phyloP scores from a whole-genome alignment of 2,113 vertebrate genomes.

The Larimichthys polyactis region DNA sequence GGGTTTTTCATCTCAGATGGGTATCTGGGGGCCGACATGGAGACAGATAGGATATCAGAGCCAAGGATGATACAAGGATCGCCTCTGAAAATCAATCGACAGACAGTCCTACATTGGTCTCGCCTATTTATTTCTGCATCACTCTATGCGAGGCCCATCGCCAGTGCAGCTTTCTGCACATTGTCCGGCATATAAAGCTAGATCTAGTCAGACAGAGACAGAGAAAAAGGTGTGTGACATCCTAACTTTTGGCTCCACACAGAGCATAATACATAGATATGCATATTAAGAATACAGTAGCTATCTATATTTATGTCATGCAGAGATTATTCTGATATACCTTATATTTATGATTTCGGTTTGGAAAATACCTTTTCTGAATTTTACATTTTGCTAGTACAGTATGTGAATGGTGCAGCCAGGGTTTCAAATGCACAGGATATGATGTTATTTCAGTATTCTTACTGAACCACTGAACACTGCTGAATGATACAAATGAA shows the following conservation, averaged over 20 bases:
- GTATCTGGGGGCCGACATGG: conserved; percentile 69
- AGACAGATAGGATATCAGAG: conserved; percentile 81
- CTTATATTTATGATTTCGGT: not conserved
- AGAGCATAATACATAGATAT: not conserved
- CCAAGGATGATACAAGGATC: conserved; percentile 77
- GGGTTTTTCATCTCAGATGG: conserved; percentile 76
- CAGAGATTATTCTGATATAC: not conserved
- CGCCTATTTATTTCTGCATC: conserved; percentile 71
- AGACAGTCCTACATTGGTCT: conserved; percentile 63
- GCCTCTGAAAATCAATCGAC: conserved; percentile 79
- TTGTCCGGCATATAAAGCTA: conserved; percentile 32
- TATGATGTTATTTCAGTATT: not conserved
- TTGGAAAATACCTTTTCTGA: not conserved
- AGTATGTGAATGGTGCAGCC: not conserved
- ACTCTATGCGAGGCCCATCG: conserved; percentile 53
- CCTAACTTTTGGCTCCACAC: not conserved
- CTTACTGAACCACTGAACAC: not conserved
- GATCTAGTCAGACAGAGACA: conserved; percentile 29
- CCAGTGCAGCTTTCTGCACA: conserved; percentile 40
- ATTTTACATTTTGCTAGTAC: not conserved
- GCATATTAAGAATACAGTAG: not conserved
- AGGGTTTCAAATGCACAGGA: not conserved
- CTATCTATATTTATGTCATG: not conserved
- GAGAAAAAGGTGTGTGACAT: not conserved
- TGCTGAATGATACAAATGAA: not conserved